Evolutionary conservation across 2,113 vertebrate species (phyloP).

Genomic region (Oxyruncus cristatus): DNA sequence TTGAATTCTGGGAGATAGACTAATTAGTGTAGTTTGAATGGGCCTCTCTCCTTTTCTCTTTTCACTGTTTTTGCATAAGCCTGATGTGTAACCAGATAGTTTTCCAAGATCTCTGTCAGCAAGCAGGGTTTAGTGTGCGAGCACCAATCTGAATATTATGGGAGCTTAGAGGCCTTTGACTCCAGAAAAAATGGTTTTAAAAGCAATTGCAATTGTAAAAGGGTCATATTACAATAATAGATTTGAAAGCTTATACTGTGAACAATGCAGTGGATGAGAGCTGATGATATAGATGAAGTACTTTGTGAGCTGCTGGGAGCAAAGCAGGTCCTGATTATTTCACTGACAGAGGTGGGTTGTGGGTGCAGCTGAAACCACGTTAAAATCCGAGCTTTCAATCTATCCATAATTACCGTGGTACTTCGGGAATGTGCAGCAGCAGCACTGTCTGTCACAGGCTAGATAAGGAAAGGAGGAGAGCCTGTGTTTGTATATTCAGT

Average conservation of each 20-base stretch:
- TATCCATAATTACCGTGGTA: background rate
- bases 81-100: background rate
- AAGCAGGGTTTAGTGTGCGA: background rate
- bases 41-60: background rate
- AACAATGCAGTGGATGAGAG: background rate
- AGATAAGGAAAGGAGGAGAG: background rate
- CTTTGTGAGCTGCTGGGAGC: background rate
- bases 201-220: background rate
- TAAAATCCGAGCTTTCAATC: background rate
- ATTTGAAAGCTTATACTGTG: background rate
- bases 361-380: background rate
- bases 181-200: background rate
- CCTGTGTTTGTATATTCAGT: background rate
- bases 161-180: constrained; percentile 8
- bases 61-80: background rate
- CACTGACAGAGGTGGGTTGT: background rate
- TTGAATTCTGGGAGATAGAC: background rate
- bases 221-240: background rate
- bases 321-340: background rate
- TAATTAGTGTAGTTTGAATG: background rate
- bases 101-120: background rate
- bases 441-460: background rate
- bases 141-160: background rate
- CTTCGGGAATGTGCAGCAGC: background rate
- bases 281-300: background rate